phyloP scores from a whole-genome alignment of 1,140 invertebrate genomes.

The Trachelipus rathkii region DNA sequence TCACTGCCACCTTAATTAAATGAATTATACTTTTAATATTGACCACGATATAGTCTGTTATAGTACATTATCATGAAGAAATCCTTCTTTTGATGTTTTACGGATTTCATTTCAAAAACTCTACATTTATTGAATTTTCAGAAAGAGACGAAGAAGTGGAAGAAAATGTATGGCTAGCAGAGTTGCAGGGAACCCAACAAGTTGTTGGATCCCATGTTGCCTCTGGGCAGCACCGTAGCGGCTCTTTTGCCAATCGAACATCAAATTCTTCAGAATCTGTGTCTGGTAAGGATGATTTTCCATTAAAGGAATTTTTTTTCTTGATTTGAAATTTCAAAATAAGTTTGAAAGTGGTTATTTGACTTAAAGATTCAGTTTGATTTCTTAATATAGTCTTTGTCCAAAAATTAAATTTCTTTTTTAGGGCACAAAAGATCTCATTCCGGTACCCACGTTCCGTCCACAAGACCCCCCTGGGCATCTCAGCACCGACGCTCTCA shows the following conservation, averaged over 20 bases:
- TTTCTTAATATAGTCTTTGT: too few relatives aligned
- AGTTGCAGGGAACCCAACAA: constrained; percentile 35
- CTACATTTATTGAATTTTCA: too few relatives aligned
- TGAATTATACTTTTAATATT: too few relatives aligned
- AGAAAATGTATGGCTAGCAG: constrained; percentile 38
- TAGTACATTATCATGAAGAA: too few relatives aligned
- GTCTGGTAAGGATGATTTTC: constrained; percentile 21
- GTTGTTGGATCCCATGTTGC: constrained; percentile 12
- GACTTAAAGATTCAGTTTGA: too few relatives aligned
- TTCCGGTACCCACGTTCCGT: constrained; percentile 34
- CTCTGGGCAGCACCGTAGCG: constrained; percentile 30
- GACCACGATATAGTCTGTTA: too few relatives aligned
- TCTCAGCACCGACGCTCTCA: constrained; percentile 39
- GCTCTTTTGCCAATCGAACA: constrained; percentile 30
- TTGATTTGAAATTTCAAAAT: too few relatives aligned
- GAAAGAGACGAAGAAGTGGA: constrained; percentile 28
- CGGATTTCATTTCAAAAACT: too few relatives aligned
- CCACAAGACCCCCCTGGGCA: constrained; percentile 37
- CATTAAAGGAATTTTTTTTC: too few relatives aligned
- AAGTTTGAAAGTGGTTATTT: too few relatives aligned
- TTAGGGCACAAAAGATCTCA: constrained; percentile 42
- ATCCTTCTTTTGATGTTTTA: too few relatives aligned
- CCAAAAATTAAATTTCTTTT: neutral
- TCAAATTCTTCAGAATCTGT: constrained; percentile 22
- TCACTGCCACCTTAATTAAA: too few relatives aligned